These are phyloP conservation scores for Drosophila neocordata DNA, from an alignment of 1,140 invertebrate species.

Conservation along the genomic window DNA sequence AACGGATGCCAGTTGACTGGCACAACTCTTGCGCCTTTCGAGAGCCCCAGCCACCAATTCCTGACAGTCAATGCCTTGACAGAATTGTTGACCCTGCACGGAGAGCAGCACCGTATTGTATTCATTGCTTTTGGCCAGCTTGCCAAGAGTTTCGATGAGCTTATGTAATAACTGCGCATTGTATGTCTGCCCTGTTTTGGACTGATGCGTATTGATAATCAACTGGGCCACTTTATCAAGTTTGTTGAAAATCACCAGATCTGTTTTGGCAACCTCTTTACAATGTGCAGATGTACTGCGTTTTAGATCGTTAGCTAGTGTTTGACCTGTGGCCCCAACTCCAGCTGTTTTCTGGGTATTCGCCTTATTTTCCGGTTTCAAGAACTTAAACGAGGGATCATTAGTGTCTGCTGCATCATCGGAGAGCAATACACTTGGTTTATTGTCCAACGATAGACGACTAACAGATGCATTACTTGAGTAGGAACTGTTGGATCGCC, in stretches of 20 bases:
- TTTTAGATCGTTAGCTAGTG: slow-evolving; percentile 67
- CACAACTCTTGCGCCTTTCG: slow-evolving; percentile 85
- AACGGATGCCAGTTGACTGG: slow-evolving; percentile 85
- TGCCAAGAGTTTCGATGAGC: slow-evolving; percentile 85
- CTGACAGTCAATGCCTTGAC: slow-evolving; percentile 88
- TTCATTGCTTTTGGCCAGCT: slow-evolving; percentile 85
- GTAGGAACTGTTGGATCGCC: slow-evolving; percentile 92
- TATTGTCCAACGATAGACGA: slow-evolving; percentile 72
- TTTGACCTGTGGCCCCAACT: slow-evolving; percentile 40
- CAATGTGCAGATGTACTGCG: slow-evolving; percentile 1
- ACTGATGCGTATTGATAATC: slow-evolving; percentile 85
- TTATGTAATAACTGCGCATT: slow-evolving; percentile 87
- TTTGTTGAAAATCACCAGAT: slow-evolving; percentile 84
- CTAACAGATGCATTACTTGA: slow-evolving; percentile 87
- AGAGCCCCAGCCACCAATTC: slow-evolving; percentile 85
- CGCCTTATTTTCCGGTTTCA: slow-evolving; percentile 70
- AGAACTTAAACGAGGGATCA: slow-evolving; percentile 67
- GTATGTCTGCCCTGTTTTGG: slow-evolving; percentile 85
- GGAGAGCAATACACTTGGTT: slow-evolving; percentile 34
- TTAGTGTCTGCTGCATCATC: slow-evolving; percentile 55
- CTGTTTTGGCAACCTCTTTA: slow-evolving; percentile 29
- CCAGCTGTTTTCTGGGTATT: slow-evolving; percentile 59
- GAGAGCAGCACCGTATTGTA: slow-evolving; percentile 87
- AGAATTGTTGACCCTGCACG: slow-evolving; percentile 86
- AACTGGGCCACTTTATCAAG: slow-evolving; percentile 87